Evolutionary conservation across 2,888 invertebrate genomes (phyloP).

Genomic region (Spilarctia lutea): DNA sequence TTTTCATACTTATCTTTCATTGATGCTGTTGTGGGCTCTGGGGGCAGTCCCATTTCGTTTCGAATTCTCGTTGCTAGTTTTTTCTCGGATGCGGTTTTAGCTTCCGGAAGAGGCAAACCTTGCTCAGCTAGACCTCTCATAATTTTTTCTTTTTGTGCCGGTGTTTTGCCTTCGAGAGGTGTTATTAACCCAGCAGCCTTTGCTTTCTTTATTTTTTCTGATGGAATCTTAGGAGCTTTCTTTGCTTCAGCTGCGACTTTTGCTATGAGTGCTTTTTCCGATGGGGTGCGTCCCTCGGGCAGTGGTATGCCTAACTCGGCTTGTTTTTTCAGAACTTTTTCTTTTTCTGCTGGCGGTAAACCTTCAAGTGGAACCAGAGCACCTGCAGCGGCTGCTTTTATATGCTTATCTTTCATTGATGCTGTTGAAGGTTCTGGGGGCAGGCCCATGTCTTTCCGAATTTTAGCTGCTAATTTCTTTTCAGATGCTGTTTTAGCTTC

Average conservation of each 20-base stretch:
- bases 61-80: too few relatives aligned
- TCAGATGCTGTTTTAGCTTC: conserved; percentile 20
- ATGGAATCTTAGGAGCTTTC: too few relatives aligned
- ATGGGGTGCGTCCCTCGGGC: background rate
- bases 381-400: background rate
- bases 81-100: background rate
- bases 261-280: conserved; percentile 26
- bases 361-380: background rate
- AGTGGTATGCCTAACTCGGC: background rate
- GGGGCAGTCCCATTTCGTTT: too few relatives aligned
- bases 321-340: background rate
- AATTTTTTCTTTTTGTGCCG: conserved; percentile 37
- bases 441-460: background rate
- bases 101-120: conserved; percentile 39
- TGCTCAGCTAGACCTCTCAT: conserved; percentile 13
- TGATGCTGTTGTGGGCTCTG: too few relatives aligned
- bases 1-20: too few relatives aligned
- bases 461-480: background rate
- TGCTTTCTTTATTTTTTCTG: too few relatives aligned
- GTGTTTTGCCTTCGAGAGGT: conserved; percentile 41
- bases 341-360: background rate
- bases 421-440: background rate
- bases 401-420: background rate
- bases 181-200: too few relatives aligned
- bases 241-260: conserved; percentile 27